Evolutionary conservation across 2,888 invertebrate genomes (phyloP), one percentile per base, ranked within the genome.

Genomic region (Harpagoxenus sublaevis): DNA sequence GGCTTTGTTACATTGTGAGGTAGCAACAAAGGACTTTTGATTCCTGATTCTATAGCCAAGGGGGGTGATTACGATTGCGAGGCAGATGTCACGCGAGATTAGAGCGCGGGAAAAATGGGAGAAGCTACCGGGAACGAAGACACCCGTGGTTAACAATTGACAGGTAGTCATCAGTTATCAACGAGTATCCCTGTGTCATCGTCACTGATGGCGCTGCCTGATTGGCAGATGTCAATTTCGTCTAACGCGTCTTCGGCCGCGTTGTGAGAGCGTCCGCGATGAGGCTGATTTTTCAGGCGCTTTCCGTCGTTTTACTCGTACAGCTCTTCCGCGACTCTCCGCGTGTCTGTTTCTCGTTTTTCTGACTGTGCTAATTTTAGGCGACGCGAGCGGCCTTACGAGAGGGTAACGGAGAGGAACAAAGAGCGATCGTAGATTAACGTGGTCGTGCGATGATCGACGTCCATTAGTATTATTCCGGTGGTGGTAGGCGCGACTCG

Each of bases 171-270:
- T 89, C 86, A 84, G 78, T 84, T 81, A 87, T 85, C 84, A 83
- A 68, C 82, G 84, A 84, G 87, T 89, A 89, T 84, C 55, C 86
- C 89, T 85, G 87, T 89, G 89, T 89, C 89, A 89, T 89, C 87
- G 87, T 85, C 86, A 82, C 82, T 89, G 89, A 89, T 89, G 89
- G 86, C 73, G 79, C 74, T 60, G 82, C 63, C 78, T 84, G 83
- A 79, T 86, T 79, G 89, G 48, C 82, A 45, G 74, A 88, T 82
- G 89, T 84, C 85, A 84, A 89, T 89, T 84, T 63, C 65, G 51
- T 83, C 71, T 48, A 70, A 78, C 85, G 63, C 51, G 18, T 81
- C 83, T 83, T 63, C 71, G 88, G 73, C 79, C 63, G 39, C 57
- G 74, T 57, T 35, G 70, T 60, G 57, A 35, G 75, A 79, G 57